Evolutionary conservation across 2,888 invertebrate genomes (phyloP).

Genomic region (Hypolimnas misippus): DNA sequence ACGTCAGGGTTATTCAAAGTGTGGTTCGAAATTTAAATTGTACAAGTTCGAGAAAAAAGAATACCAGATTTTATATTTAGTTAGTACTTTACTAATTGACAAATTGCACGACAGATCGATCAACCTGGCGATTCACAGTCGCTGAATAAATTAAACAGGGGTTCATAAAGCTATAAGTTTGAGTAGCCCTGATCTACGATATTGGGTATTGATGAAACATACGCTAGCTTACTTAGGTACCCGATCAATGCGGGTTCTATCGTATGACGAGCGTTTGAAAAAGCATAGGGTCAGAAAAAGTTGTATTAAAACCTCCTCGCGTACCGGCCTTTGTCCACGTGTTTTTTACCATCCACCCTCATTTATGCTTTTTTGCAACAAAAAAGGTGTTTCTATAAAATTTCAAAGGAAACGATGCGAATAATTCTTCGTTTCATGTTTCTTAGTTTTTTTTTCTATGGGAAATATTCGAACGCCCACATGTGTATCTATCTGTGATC

Average conservation of each 20-base stretch:
- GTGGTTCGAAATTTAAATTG: too few species aligned
- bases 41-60: too few species aligned
- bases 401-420: conserved; percentile 82
- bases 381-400: conserved; percentile 78
- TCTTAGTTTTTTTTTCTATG: conserved; percentile 65
- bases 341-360: conserved; percentile 72
- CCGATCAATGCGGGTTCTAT: conserved; percentile 31
- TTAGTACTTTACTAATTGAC: too few species aligned
- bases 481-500: conserved; percentile 78
- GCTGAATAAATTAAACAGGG: too few species aligned
- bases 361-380: conserved; percentile 77
- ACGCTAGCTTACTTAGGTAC: conserved; percentile 36
- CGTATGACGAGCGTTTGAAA: conserved; percentile 51
- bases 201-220: neutral
- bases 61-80: too few species aligned
- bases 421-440: conserved; percentile 83
- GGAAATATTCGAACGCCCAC: conserved; percentile 71
- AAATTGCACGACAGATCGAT: too few species aligned
- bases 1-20: too few species aligned
- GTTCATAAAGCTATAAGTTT: too few species aligned
- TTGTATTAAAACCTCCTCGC: conserved; percentile 71
- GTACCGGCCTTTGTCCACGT: conserved; percentile 74
- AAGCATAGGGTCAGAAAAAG: conserved; percentile 71
- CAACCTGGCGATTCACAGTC: too few species aligned
- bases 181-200: too few species aligned